These are phyloP conservation scores for Empidonax traillii DNA, from an alignment of 2,113 vertebrate species.

Conservation along the genomic window DNA sequence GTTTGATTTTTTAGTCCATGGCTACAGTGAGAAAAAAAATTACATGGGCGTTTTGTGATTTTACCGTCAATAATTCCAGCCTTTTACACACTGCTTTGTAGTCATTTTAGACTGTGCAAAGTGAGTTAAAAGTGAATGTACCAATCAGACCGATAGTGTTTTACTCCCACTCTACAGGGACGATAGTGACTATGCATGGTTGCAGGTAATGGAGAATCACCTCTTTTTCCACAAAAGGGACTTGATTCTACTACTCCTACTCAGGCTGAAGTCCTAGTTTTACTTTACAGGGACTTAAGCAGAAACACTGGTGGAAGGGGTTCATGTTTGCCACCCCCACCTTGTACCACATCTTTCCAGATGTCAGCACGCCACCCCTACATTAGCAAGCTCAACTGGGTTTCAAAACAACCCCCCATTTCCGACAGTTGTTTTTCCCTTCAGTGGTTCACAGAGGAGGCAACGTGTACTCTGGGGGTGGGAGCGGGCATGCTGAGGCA, in stretches of 20 bases:
- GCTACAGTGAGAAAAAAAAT: background rate
- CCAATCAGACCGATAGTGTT: slow-evolving; percentile 26
- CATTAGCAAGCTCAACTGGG: background rate
- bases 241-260: slow-evolving; percentile 16
- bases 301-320: background rate
- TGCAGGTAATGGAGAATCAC: slow-evolving; percentile 26
- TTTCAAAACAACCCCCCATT: background rate
- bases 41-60: background rate
- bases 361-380: background rate
- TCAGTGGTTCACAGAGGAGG: background rate
- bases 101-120: slow-evolving; percentile 24
- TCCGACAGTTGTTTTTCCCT: background rate
- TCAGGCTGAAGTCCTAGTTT: slow-evolving; percentile 36
- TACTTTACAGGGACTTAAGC: background rate
- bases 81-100: background rate
- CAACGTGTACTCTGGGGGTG: rapidly evolving
- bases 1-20: background rate
- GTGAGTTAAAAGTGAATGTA: background rate
- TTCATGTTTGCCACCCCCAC: background rate
- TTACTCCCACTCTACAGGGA: slow-evolving; percentile 37
- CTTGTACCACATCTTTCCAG: slow-evolving; percentile 13
- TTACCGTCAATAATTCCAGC: slow-evolving; percentile 18
- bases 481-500: background rate
- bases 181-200: background rate
- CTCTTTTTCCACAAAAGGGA: slow-evolving; percentile 22